phyloP scores from a whole-genome alignment of 1,140 invertebrate genomes.

The Brachionus asplanchnoidis region DNA sequence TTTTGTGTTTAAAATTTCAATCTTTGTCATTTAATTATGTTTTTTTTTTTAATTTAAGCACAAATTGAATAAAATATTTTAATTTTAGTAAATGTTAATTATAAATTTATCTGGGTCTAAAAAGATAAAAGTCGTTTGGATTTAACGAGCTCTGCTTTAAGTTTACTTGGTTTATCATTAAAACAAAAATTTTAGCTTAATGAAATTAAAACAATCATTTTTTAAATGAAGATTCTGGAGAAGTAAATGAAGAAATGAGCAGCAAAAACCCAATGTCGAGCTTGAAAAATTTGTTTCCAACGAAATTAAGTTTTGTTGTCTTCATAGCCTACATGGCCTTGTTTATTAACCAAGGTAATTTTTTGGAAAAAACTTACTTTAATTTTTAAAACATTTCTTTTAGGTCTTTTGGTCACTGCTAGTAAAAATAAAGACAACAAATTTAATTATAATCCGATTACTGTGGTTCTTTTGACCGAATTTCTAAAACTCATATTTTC shows the following conservation, averaged over 20 bases:
- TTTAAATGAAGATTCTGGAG: neutral
- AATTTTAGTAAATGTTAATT: neutral
- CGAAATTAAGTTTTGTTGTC: constrained; percentile 5
- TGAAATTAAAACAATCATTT: neutral
- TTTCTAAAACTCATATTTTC: constrained; percentile 75
- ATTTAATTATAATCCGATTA: constrained; percentile 80
- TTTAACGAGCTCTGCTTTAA: neutral
- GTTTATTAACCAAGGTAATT: constrained; percentile 40
- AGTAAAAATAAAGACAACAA: constrained; percentile 73
- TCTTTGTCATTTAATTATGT: neutral
- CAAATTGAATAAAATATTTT: neutral
- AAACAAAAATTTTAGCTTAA: neutral
- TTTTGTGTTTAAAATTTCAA: neutral
- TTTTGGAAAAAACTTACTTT: neutral
- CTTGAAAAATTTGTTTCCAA: constrained; percentile 35
- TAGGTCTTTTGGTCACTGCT: constrained; percentile 82
- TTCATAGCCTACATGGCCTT: constrained; percentile 41
- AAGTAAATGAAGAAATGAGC: neutral
- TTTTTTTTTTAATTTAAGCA: neutral
- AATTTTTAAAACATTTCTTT: neutral
- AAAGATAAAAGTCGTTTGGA: neutral
- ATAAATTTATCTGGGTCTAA: constrained; percentile 16
- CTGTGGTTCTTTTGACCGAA: constrained; percentile 81
- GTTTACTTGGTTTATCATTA: neutral
- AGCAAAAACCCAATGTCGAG: constrained; percentile 2